Conservation (phyloP, 2,888 invertebrate species). For the Selenia dentaria region DNA sequence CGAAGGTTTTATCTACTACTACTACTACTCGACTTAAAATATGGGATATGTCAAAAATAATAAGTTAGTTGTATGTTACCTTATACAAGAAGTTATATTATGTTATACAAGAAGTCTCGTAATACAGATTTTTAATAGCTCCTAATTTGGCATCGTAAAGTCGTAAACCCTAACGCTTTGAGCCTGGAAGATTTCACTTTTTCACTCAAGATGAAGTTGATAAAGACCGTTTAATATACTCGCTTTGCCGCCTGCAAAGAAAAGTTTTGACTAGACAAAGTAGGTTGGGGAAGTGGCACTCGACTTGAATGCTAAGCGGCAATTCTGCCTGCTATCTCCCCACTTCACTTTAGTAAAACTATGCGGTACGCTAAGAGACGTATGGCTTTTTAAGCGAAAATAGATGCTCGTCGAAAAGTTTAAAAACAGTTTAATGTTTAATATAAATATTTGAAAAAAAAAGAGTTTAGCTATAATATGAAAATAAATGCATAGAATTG, state of each 20-base stretch:
- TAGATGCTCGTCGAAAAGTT: not conserved
- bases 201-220: slow-evolving; percentile 38
- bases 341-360: slow-evolving; percentile 23
- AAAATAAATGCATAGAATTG: no score
- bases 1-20: no score
- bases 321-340: slow-evolving; percentile 16
- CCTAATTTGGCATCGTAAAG: slow-evolving; percentile 26
- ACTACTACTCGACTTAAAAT: no score
- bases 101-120: no score
- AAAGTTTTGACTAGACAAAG: slow-evolving; percentile 57
- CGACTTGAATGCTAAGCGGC: slow-evolving; percentile 48
- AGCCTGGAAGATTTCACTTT: slow-evolving; percentile 30
- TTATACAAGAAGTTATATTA: no score
- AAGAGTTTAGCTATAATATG: no score
- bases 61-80: no score
- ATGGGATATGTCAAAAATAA: no score
- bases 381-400: slow-evolving; percentile 4
- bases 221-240: slow-evolving; percentile 51
- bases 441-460: no score
- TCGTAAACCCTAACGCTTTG: slow-evolving; percentile 25
- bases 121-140: slow-evolving; percentile 23
- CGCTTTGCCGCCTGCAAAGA: slow-evolving; percentile 37
- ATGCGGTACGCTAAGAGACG: slow-evolving; percentile 2
- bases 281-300: slow-evolving; percentile 44
- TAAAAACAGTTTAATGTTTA: no score